These are phyloP conservation scores for Rhea pennata DNA, from an alignment of 2,113 vertebrate species.

Conservation along the genomic window DNA sequence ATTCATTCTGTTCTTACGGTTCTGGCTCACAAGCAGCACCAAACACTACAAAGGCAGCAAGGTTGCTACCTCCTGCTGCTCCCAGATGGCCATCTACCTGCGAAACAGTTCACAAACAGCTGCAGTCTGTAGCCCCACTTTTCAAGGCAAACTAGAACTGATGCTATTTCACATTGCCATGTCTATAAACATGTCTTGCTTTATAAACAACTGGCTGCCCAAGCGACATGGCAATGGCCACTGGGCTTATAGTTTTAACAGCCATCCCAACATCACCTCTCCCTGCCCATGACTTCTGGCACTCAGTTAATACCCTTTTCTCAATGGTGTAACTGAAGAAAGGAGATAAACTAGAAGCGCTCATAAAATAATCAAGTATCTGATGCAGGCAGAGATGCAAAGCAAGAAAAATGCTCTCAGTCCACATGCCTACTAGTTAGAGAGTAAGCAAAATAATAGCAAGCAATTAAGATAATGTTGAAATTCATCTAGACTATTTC, in stretches of 20 bases:
- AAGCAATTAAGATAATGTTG: slow-evolving; percentile 14
- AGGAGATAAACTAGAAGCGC: neutral
- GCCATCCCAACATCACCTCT: neutral
- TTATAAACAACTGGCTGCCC: neutral
- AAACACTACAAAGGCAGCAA: neutral
- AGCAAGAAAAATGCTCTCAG: neutral
- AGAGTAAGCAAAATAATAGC: slow-evolving; percentile 7
- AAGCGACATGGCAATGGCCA: neutral
- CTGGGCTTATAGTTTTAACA: neutral
- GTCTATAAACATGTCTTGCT: neutral
- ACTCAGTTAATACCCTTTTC: neutral
- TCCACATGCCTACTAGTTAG: neutral
- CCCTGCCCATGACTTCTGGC: neutral
- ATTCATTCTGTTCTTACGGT: neutral
- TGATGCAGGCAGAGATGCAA: neutral
- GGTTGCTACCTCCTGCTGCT: slow-evolving; percentile 40
- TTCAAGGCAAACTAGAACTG: neutral
- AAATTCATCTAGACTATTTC: slow-evolving; percentile 24
- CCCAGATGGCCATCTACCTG: slow-evolving; percentile 26
- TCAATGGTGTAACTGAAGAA: neutral
- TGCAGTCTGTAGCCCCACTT: neutral
- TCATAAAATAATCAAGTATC: neutral
- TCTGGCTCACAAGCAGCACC: neutral
- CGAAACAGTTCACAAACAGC: neutral
- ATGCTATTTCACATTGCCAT: neutral